These are phyloP conservation scores for Riparia riparia DNA, from an alignment of 2,113 vertebrate species.

Conservation along the genomic window DNA sequence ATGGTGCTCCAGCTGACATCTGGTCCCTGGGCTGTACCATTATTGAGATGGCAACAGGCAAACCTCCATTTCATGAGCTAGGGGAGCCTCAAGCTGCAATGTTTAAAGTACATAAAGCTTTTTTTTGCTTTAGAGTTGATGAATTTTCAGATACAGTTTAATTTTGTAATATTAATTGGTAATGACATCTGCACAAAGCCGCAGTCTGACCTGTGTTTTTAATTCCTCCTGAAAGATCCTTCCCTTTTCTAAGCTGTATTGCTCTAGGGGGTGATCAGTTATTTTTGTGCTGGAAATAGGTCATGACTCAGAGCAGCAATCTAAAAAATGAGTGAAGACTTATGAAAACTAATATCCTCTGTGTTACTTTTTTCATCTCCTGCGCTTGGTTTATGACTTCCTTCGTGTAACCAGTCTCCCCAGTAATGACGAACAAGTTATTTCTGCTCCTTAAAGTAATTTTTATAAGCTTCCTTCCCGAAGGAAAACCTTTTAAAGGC, in stretches of 20 bases:
- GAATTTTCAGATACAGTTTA: not conserved
- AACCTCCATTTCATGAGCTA: constrained; percentile 80
- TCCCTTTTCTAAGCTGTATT: not conserved
- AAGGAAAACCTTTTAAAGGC: not conserved
- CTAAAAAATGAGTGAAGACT: constrained; percentile 1
- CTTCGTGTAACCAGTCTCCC: not conserved
- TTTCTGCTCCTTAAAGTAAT: not conserved
- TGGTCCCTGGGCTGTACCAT: constrained; percentile 86
- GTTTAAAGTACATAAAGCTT: constrained; percentile 78
- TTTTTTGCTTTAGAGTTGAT: not conserved
- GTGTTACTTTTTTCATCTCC: not conserved
- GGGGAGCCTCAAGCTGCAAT: constrained; percentile 81
- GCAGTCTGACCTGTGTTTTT: not conserved
- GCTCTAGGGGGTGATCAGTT: not conserved
- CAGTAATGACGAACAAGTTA: not conserved
- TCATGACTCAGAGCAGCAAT: constrained; percentile 6
- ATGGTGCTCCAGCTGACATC: constrained; percentile 82
- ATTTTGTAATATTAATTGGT: not conserved
- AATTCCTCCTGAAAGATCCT: not conserved
- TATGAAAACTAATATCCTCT: not conserved
- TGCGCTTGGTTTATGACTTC: not conserved
- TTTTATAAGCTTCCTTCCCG: not conserved
- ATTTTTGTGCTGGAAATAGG: constrained; percentile 14
- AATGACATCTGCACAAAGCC: not conserved
- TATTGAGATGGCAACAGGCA: constrained; percentile 86